Evolutionary conservation across 2,888 invertebrate genomes (phyloP).

Genomic region (Chalcosyrphus nemorum): DNA sequence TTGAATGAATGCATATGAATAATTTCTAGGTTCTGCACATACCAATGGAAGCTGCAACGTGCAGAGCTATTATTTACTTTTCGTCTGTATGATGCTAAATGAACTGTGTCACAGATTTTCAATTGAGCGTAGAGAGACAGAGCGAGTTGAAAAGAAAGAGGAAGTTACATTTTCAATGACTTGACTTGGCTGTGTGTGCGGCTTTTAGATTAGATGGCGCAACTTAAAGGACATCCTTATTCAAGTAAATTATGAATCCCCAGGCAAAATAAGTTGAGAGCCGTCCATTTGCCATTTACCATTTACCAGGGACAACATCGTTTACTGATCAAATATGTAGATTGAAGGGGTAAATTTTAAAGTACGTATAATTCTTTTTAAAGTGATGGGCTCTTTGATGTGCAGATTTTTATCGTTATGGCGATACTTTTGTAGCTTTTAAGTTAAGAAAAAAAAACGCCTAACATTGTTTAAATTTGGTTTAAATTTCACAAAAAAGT

Average conservation of each 20-base stretch:
- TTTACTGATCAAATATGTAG: constrained; percentile 72
- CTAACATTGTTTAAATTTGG: too few relatives aligned
- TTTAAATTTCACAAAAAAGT: too few relatives aligned
- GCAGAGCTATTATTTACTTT: constrained; percentile 51
- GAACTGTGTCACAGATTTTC: constrained; percentile 63
- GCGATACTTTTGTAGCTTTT: too few relatives aligned
- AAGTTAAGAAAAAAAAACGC: too few relatives aligned
- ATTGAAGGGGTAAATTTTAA: constrained; percentile 66
- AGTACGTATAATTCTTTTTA: constrained; percentile 57
- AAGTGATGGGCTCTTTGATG: constrained; percentile 14
- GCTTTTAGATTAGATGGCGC: constrained; percentile 17
- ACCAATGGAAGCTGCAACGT: constrained; percentile 20
- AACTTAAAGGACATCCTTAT: constrained; percentile 40
- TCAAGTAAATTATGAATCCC: constrained; percentile 25
- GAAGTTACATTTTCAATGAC: constrained; percentile 30
- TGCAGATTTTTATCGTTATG: constrained; percentile 42
- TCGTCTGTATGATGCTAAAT: constrained; percentile 59
- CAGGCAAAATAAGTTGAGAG: background rate
- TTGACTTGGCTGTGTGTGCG: constrained; percentile 15
- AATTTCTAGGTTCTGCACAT: background rate
- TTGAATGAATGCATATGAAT: constrained; percentile 21
- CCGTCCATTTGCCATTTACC: constrained; percentile 62
- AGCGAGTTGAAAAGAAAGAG: background rate
- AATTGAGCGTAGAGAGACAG: constrained; percentile 40
- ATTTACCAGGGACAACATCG: constrained; percentile 63